A percentile compares a stretch with the other conserved stretches of the same genome.
Conservation (phyloP, 2,797 vertebrate genomes). For the Catostomus latipinnis region DNA sequence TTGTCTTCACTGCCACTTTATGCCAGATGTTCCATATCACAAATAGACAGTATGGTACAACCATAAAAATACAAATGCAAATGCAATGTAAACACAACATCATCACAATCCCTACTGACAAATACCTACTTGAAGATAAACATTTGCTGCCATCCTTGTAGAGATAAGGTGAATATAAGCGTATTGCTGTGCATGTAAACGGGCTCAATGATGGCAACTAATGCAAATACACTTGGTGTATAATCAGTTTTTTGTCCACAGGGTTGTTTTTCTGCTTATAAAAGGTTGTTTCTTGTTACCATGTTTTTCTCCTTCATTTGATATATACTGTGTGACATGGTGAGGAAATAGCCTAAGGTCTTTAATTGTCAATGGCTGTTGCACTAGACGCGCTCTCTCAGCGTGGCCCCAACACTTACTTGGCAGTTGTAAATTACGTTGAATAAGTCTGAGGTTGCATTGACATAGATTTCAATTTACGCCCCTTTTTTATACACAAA, state of each 20-base stretch:
- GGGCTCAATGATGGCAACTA: background rate
- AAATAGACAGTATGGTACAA: background rate
- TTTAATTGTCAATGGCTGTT: slow-evolving; percentile 25
- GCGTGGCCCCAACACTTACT: slow-evolving; percentile 34
- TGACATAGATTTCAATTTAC: slow-evolving; percentile 45
- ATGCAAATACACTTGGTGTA: slow-evolving; percentile 11
- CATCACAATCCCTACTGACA: background rate
- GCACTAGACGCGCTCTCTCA: slow-evolving; percentile 11
- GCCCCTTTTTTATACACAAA: slow-evolving; percentile 27
- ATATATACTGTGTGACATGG: slow-evolving; percentile 3
- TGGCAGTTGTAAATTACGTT: slow-evolving; percentile 43
- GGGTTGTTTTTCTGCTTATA: background rate
- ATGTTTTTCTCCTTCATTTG: slow-evolving; percentile 11
- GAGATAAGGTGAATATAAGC: background rate
- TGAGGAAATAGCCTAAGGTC: background rate
- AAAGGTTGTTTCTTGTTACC: no score
- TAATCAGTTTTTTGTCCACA: background rate
- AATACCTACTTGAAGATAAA: no score
- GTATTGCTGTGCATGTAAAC: background rate
- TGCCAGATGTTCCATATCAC: no score
- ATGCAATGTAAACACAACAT: background rate
- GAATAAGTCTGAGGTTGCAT: slow-evolving; percentile 46
- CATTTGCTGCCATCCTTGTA: background rate
- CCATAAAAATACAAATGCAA: background rate
- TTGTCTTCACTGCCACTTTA: background rate